Evolutionary conservation across 2,888 invertebrate species (phyloP), one percentile per base, ranked within the genome.

Genomic region (Ophion ventricosus): DNA sequence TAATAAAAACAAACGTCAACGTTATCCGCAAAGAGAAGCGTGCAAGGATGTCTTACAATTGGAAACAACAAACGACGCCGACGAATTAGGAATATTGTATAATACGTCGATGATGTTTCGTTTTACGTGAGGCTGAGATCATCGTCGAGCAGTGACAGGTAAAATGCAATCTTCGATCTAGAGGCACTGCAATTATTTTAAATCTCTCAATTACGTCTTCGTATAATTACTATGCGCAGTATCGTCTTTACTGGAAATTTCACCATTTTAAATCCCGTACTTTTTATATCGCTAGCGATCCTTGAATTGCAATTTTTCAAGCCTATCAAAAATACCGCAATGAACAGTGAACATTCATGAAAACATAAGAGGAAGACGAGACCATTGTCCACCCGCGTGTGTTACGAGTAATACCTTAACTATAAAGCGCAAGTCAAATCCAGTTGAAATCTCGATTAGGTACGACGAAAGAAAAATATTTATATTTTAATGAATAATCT

Each of bases 61-160:
- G 11, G 43, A 75, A 74, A 72, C 56, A 40, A 73, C 25, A 43
- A 69, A 56, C 17, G 26, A 83, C 40, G 35, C 69, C 75, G n/a
- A 59, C 56, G 29, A 59, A n/a, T n/a, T n/a, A 54, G 29, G 25
- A 70, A 61, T 25, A 59, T 57, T 43, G 43, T n/a, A 59, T 5
- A 5, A 54, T 26, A 70, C 70, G 66, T 80, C n/a, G n/a, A 80
- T 56, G 40, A 80, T 70, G 54, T 10, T 74, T 80, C 61, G 56
- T 77, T 64, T 57, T 63, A 57, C 76, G 83, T 54, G 76, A 67
- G 67, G 11, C 56, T 74, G 74, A 75, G 80, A 81, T 70, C 84
- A 74, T 84, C 77, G 67, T 57, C 35, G 35, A 63, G 23, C 40
- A 59, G 3, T 17, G 40, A 40, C 5, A 14, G 14, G 17, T 59